phyloP scores from a whole-genome alignment of 2,797 vertebrate species.

The Myotis pilosus region DNA sequence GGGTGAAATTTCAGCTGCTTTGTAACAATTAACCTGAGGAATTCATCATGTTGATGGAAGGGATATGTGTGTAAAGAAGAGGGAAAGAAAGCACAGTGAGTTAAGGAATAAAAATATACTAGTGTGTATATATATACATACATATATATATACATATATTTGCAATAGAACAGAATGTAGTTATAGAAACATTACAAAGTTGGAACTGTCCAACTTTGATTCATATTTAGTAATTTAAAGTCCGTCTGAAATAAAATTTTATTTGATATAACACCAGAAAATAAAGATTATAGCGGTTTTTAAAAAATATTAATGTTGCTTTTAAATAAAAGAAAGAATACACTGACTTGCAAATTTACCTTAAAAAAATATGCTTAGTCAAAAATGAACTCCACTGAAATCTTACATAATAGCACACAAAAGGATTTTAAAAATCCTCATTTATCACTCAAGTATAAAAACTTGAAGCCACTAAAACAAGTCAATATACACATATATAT shows the following conservation, averaged over 20 bases:
- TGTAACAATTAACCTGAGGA: constrained; percentile 26
- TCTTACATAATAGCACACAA: neutral
- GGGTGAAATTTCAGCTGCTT: neutral
- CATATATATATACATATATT: neutral
- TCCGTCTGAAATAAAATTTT: constrained; percentile 39
- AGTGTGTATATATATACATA: neutral
- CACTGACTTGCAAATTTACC: constrained; percentile 12
- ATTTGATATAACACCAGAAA: constrained; percentile 15
- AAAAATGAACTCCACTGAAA: constrained; percentile 21
- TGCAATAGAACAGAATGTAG: neutral
- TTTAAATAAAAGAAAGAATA: neutral
- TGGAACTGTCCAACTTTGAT: neutral
- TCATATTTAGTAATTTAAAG: constrained; percentile 45
- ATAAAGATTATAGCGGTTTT: neutral
- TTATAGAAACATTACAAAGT: constrained; percentile 5
- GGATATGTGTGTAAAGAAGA: neutral
- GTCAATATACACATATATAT: neutral
- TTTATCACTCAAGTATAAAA: neutral
- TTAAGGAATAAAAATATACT: neutral
- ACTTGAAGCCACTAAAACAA: neutral
- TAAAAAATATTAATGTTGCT: neutral
- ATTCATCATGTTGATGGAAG: neutral
- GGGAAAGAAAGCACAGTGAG: neutral
- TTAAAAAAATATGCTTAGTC: neutral
- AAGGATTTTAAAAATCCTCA: neutral